Conservation (phyloP, 1,140 invertebrate genomes). For the Achroia grisella region DNA sequence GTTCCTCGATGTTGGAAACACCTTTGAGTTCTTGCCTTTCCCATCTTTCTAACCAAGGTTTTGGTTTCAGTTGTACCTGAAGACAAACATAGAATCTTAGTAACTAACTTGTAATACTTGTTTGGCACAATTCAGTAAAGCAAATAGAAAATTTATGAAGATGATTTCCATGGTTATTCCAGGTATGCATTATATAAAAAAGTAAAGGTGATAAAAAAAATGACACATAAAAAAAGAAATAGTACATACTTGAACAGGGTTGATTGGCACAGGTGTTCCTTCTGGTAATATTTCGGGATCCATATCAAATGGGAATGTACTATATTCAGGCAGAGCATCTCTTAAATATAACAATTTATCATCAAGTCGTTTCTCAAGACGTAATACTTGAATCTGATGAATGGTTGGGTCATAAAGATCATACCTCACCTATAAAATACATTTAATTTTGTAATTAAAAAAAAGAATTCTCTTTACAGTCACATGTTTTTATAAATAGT, state of each 20-base stretch:
- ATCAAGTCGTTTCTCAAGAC: conserved; percentile 95
- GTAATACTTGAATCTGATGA: conserved; percentile 90
- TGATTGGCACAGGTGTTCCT: conserved; percentile 87
- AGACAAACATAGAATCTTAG: no score
- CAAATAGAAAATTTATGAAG: no score
- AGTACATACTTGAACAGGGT: conserved; percentile 84
- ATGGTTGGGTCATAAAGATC: conserved; percentile 96
- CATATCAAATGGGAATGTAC: conserved; percentile 95
- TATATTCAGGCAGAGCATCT: conserved; percentile 95
- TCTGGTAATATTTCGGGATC: conserved; percentile 86
- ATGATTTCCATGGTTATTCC: no score
- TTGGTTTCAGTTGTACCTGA: conserved; percentile 86
- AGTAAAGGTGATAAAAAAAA: no score
- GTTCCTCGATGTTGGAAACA: conserved; percentile 77
- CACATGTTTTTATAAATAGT: no score
- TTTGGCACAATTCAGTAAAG: no score
- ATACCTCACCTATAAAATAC: conserved; percentile 84
- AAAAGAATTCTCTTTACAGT: no score
- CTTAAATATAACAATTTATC: conserved; percentile 91
- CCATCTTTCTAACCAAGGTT: conserved; percentile 91
- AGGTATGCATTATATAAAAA: no score
- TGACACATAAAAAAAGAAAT: background rate
- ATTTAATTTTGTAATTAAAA: no score
- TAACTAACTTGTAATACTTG: no score
- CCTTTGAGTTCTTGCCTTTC: conserved; percentile 88